phyloP scores from a whole-genome alignment of 1,140 invertebrate species.

The Drosophila fuyamai region DNA sequence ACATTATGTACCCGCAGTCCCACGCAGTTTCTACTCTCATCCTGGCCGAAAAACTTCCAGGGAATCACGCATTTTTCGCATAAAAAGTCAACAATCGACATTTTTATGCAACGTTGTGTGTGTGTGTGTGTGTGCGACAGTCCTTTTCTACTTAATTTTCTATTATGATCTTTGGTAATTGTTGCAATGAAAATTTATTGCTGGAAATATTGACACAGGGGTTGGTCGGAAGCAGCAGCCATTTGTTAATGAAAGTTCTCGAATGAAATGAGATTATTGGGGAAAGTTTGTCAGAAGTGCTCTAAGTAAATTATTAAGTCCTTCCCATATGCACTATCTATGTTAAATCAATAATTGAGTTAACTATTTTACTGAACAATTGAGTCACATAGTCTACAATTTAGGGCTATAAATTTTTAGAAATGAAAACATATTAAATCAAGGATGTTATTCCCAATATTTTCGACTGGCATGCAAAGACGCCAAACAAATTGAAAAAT shows the following conservation, averaged over 20 bases:
- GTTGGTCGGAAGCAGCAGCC: background rate
- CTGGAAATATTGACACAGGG: constrained; percentile 3
- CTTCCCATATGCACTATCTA: too few species aligned
- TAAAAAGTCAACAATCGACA: constrained; percentile 73
- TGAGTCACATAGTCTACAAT: background rate
- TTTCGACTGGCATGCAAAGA: constrained; percentile 42
- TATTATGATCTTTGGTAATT: constrained; percentile 51
- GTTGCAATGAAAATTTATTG: constrained; percentile 45
- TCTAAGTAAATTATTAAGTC: too few species aligned
- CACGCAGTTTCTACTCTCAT: background rate
- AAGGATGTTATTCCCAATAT: constrained; percentile 15
- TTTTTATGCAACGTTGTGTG: constrained; percentile 59
- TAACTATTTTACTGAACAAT: background rate
- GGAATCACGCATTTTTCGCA: constrained; percentile 76
- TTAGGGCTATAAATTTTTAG: background rate
- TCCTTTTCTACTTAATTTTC: constrained; percentile 44
- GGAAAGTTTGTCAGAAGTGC: too few species aligned
- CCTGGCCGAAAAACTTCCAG: constrained; percentile 29
- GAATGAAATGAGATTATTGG: too few species aligned
- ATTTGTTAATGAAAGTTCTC: constrained; percentile 19
- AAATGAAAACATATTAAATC: constrained; percentile 10
- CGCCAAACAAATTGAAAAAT: constrained; percentile 73
- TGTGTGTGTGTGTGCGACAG: background rate
- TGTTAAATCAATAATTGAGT: background rate
- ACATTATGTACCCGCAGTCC: constrained; percentile 56